A percentile compares a stretch with the other conserved stretches of the same genome.
These are phyloP conservation scores for Synanthedon andrenaeformis DNA, from an alignment of 2,888 invertebrate genomes.

Conservation along the genomic window DNA sequence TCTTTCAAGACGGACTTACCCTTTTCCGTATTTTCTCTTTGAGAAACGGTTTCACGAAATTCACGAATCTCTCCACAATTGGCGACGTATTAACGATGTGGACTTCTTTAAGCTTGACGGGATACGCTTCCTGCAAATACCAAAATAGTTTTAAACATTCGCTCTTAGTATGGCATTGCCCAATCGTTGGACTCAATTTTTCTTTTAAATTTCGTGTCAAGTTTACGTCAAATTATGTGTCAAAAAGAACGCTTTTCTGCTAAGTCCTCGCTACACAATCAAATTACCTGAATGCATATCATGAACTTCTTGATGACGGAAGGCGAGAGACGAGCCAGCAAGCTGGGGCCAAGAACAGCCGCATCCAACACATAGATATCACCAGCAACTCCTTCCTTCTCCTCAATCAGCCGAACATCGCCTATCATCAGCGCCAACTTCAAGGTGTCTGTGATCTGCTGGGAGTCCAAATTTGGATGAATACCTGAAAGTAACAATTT, in stretches of 20 bases:
- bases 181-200: too few relatives aligned
- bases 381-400: conserved; percentile 82
- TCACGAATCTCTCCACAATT: conserved; percentile 83
- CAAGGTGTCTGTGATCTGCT: conserved; percentile 79
- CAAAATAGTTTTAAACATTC: too few relatives aligned
- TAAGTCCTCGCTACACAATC: too few relatives aligned
- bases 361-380: conserved; percentile 87
- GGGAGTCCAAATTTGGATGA: conserved; percentile 74
- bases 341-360: conserved; percentile 77
- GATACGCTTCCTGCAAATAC: conserved; percentile 70
- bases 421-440: conserved; percentile 88
- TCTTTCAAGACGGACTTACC: conserved; percentile 27
- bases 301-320: conserved; percentile 84
- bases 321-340: conserved; percentile 85
- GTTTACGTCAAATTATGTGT: too few relatives aligned
- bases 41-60: conserved; percentile 86
- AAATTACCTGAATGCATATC: conserved; percentile 77
- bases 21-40: conserved; percentile 88
- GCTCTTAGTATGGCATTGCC: too few relatives aligned
- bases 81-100: conserved; percentile 87
- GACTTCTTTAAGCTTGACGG: conserved; percentile 87
- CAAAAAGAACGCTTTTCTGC: too few relatives aligned
- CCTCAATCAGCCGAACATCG: conserved; percentile 81
- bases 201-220: too few relatives aligned
- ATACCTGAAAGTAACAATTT: conserved; percentile 41